Base-by-base conservation (phyloP, 2,113 vertebrate species). In the Myotis yumanensis region DNA sequence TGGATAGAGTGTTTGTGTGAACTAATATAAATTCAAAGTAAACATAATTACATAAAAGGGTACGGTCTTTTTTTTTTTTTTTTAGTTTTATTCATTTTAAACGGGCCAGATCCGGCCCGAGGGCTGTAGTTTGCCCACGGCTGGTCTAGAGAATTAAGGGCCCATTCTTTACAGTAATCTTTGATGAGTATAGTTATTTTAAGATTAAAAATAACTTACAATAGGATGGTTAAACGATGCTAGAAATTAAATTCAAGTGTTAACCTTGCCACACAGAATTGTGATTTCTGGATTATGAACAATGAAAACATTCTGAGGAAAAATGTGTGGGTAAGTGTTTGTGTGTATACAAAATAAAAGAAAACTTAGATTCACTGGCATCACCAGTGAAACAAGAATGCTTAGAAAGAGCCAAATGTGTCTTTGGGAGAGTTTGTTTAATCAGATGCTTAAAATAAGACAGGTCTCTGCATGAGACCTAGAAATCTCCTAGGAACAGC, bases 401-500 rank as follows among this genome's bases (percentile, higher is more conserved):
- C 86, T 89, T n/a, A 87, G 43, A 68, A 92, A 92, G 43, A 91
- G 46, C 15, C 73, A 91, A 94, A 68, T 54, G 62, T 37, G 14
- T 94, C 89, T 92, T 90, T 66, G 66, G 52, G 89, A 95, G 86
- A 90, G 90, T 82, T 96, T 89, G 84, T 48, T 91, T 97, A 95
- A 97, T 96, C 91, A 66, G 69, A 91, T 93, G 54, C 46, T 93
- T 93, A 62, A 86, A 95, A 81, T 68, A 91, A 96, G 91, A 93
- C 62, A 48, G 79, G 86, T 82, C 76, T 97, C 73, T 91, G 95
- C 69, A n/a, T 91, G 97, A 96, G 76, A 86, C 7, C 9, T 86
- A 40, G 88, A 97, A 95, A 96, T 92, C 89, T 92, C 92, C 66
- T 2, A 48, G 75, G 76, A 95, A 76, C 37, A 79, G 28, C 80